These are phyloP conservation scores for Reticulitermes lucifugus DNA, from an alignment of 2,888 invertebrate species.

Conservation along the genomic window DNA sequence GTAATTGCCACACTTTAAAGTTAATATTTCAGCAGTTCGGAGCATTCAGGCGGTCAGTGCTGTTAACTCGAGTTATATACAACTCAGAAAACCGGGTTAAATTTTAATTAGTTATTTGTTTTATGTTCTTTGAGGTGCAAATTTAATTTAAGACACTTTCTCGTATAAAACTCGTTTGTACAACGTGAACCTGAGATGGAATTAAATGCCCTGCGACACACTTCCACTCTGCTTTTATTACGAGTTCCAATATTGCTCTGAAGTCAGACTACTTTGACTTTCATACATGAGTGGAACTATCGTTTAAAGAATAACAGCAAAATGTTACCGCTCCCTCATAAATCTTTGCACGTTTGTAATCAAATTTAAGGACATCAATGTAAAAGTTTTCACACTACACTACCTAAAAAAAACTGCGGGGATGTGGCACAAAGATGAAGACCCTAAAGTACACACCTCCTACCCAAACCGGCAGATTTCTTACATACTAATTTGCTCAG, in stretches of 20 bases:
- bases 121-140: constrained; percentile 36
- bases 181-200: constrained; percentile 19
- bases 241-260: not conserved
- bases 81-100: constrained; percentile 6
- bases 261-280: not conserved
- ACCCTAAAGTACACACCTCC: no score
- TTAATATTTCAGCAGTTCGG: not conserved
- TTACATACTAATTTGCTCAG: no score
- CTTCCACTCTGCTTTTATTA: not conserved
- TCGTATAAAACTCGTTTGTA: constrained; percentile 12
- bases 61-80: not conserved
- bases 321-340: no score
- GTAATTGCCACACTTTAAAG: not conserved
- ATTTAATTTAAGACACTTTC: constrained; percentile 26
- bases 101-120: constrained; percentile 39
- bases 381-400: no score
- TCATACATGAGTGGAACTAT: no score
- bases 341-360: no score
- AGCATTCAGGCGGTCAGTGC: not conserved
- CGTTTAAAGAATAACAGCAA: no score
- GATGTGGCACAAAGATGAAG: no score
- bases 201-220: not conserved
- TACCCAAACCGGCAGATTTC: no score
- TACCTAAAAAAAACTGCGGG: no score
- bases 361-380: no score